Percentiles rank a stretch among this genome's conserved stretches.
phyloP scores from a whole-genome alignment of 2,113 vertebrate species.

The Micronisus gabar region DNA sequence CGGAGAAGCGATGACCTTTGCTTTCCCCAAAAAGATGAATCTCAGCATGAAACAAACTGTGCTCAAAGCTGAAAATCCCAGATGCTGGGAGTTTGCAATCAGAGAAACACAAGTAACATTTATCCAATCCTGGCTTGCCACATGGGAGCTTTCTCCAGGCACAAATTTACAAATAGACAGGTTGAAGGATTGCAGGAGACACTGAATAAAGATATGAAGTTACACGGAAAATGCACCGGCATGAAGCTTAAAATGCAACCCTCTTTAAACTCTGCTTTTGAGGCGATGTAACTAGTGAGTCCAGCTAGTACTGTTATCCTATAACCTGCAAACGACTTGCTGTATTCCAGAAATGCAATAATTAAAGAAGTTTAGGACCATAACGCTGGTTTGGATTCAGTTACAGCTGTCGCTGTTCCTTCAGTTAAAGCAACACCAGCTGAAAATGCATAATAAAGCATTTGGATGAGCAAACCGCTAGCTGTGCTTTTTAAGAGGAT shows the following conservation, averaged over 20 bases:
- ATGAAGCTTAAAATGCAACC: background rate
- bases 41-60: constrained; percentile 59
- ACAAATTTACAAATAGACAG: constrained; percentile 54
- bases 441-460: constrained; percentile 46
- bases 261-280: background rate
- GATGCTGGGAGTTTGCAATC: constrained; percentile 55
- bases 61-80: constrained; percentile 57
- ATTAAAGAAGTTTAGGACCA: constrained; percentile 47
- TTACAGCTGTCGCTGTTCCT: constrained; percentile 25
- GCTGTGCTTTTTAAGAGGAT: constrained; percentile 57
- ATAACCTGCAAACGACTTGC: background rate
- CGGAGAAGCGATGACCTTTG: constrained; percentile 24
- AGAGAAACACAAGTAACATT: constrained; percentile 56
- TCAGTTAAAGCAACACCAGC: constrained; percentile 34
- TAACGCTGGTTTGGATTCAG: background rate
- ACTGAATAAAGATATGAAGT: constrained; percentile 33
- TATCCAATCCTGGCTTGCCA: constrained; percentile 58
- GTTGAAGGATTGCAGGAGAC: constrained; percentile 56
- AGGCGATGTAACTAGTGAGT: background rate
- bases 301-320: background rate
- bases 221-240: background rate
- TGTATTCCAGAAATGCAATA: background rate
- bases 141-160: constrained; percentile 18
- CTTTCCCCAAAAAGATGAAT: constrained; percentile 25
- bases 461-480: constrained; percentile 18